phyloP scores from a whole-genome alignment of 2,797 vertebrate genomes.

The Tapirus indicus region DNA sequence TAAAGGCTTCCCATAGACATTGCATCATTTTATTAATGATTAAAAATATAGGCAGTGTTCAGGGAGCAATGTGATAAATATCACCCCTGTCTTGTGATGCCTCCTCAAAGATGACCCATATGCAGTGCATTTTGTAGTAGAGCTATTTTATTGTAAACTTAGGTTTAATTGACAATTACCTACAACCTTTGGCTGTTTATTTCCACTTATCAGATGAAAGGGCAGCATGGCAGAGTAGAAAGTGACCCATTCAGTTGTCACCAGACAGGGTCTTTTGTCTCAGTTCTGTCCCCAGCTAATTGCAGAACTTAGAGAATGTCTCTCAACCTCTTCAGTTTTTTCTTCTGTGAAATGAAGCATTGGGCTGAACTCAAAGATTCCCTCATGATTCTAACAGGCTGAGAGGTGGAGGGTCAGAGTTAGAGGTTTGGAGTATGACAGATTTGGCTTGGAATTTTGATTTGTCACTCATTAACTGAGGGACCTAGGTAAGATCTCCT shows the following conservation, averaged over 20 bases:
- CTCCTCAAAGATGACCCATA: background rate
- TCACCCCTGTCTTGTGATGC: background rate
- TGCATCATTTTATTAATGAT: conserved; percentile 24
- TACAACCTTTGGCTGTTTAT: background rate
- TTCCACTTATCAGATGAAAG: background rate
- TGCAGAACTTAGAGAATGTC: background rate
- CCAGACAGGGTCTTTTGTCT: background rate
- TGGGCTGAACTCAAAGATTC: background rate
- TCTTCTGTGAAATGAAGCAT: background rate
- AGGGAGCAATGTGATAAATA: background rate
- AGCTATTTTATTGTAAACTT: background rate
- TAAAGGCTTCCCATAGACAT: background rate
- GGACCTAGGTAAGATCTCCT: background rate
- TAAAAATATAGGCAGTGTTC: background rate
- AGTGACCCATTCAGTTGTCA: background rate
- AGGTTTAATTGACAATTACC: background rate
- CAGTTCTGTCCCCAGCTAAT: background rate
- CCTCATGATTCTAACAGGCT: background rate
- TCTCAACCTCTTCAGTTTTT: background rate
- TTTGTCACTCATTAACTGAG: background rate
- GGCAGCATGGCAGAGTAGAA: background rate
- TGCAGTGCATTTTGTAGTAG: background rate
- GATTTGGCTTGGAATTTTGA: conserved; percentile 24
- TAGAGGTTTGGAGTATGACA: background rate
- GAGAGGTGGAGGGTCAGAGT: background rate